Conservation (phyloP, 2,888 invertebrate species). For the Drosophila mayaguana region DNA sequence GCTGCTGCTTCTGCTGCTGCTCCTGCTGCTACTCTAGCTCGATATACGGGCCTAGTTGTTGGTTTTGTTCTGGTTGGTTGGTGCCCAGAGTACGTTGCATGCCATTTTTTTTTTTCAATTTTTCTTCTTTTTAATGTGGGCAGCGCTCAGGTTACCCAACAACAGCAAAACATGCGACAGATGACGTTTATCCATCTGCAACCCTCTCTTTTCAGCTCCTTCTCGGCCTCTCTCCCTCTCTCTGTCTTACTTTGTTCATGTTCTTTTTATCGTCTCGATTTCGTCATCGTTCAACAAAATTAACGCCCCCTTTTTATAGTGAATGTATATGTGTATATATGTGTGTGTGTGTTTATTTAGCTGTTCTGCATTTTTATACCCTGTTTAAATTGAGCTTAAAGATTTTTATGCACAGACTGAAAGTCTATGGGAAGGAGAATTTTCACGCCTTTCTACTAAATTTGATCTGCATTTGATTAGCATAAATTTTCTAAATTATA, state of each 20-base stretch:
- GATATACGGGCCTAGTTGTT: slow-evolving; percentile 1
- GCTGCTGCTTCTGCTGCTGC: background rate
- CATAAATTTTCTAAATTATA: background rate
- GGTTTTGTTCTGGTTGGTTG: slow-evolving; percentile 34
- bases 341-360: slow-evolving; percentile 7
- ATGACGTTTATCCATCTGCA: slow-evolving; percentile 44
- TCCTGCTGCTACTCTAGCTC: background rate
- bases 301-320: slow-evolving; percentile 44
- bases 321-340: background rate
- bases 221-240: background rate
- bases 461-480: background rate
- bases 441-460: background rate
- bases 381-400: background rate
- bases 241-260: background rate
- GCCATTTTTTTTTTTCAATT: slow-evolving; percentile 12
- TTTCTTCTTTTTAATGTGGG: slow-evolving; percentile 6
- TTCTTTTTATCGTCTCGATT: slow-evolving; percentile 58
- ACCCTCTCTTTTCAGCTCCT: background rate
- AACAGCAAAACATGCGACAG: slow-evolving; percentile 49
- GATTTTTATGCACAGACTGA: background rate
- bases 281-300: slow-evolving; percentile 69
- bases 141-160: slow-evolving; percentile 40
- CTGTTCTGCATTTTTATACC: slow-evolving; percentile 19
- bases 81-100: slow-evolving; percentile 14
- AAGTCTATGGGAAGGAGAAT: background rate